These are phyloP conservation scores for Lepisosteus oculatus DNA, from an alignment of 2,113 vertebrate species.

Conservation along the genomic window DNA sequence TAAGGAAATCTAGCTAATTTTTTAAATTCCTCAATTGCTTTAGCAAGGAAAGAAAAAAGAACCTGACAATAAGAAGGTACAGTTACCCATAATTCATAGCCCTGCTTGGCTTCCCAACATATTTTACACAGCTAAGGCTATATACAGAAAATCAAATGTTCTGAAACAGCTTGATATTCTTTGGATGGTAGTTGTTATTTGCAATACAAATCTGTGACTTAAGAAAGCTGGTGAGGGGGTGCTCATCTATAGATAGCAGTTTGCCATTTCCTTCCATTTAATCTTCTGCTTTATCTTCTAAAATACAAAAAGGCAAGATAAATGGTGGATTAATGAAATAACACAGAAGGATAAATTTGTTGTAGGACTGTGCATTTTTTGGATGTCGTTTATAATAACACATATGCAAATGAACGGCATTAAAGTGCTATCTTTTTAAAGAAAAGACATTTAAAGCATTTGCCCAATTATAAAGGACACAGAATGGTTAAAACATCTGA, in stretches of 20 bases:
- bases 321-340: conserved; percentile 68
- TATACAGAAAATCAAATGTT: neutral
- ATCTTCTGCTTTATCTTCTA: conserved; percentile 73
- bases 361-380: conserved; percentile 47
- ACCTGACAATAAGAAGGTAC: too few species aligned
- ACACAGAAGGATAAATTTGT: conserved; percentile 74
- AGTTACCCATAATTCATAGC: conserved; percentile 44
- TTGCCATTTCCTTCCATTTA: conserved; percentile 76
- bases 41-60: too few species aligned
- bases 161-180: conserved; percentile 61
- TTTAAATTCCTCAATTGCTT: too few species aligned
- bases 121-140: conserved; percentile 15
- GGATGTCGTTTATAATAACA: conserved; percentile 69
- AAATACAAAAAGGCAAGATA: conserved; percentile 74
- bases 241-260: conserved; percentile 78
- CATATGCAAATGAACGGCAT: conserved; percentile 73
- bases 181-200: conserved; percentile 57
- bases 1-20: too few species aligned
- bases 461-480: conserved; percentile 73
- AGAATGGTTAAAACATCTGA: conserved; percentile 60
- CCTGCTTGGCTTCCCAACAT: conserved; percentile 39
- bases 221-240: conserved; percentile 69
- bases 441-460: conserved; percentile 36
- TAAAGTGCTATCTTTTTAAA: conserved; percentile 67
- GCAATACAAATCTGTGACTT: conserved; percentile 74